Percentiles rank a stretch among this genome's conserved stretches.
These are phyloP conservation scores for Drosophila sechellia DNA, from an alignment of 1,140 invertebrate genomes.

Conservation along the genomic window DNA sequence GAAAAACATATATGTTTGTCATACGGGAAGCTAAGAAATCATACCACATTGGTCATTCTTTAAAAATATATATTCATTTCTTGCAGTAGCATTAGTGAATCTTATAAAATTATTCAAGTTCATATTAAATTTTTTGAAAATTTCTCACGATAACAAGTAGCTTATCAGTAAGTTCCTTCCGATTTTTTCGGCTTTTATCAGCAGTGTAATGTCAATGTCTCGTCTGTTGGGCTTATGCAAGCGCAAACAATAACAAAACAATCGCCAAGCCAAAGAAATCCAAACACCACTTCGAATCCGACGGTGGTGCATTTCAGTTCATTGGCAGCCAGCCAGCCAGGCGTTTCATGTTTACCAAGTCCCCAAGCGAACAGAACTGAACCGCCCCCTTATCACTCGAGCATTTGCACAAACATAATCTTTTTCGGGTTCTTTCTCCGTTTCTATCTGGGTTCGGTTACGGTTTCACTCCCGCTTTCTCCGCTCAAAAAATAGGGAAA, in stretches of 20 bases:
- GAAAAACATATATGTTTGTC: not conserved
- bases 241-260: conserved; percentile 45
- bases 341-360: conserved; percentile 43
- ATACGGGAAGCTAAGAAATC: not conserved
- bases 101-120: conserved; percentile 12
- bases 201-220: conserved; percentile 56
- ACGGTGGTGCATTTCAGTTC: conserved; percentile 49
- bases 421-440: conserved; percentile 41
- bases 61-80: no score
- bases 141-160: not conserved
- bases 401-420: conserved; percentile 24
- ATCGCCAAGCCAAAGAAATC: conserved; percentile 47
- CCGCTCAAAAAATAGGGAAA: not conserved
- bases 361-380: not conserved
- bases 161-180: not conserved
- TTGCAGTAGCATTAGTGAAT: not conserved
- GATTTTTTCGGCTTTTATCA: conserved; percentile 3
- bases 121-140: not conserved
- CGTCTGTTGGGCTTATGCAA: conserved; percentile 43
- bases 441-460: conserved; percentile 29
- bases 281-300: conserved; percentile 29
- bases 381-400: conserved; percentile 13
- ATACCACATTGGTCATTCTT: not conserved
- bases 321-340: conserved; percentile 53
- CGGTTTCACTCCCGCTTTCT: conserved; percentile 41